Evolutionary conservation across 2,888 invertebrate species (phyloP).

Genomic region (Rhaphigaster nebulosa): DNA sequence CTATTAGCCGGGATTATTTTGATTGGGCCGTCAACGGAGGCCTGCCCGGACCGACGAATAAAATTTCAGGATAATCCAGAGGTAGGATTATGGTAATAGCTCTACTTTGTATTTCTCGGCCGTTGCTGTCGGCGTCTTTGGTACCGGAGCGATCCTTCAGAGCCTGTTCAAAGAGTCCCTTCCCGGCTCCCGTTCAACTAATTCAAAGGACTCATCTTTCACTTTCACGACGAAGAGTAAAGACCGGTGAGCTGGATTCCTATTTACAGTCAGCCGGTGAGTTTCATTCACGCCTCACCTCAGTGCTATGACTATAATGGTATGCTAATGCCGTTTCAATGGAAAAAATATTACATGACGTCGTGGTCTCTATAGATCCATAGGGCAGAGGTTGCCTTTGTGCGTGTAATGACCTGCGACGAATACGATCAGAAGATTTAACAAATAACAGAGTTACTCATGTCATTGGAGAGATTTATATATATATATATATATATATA

Average conservation of each 20-base stretch:
- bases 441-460: background rate
- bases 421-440: background rate
- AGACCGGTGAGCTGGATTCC: background rate
- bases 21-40: conserved; percentile 48
- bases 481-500: background rate
- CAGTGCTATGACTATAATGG: background rate
- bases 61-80: conserved; percentile 25
- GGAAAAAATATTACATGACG: conserved; percentile 24
- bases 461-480: background rate
- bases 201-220: conserved; percentile 28
- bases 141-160: background rate
- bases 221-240: background rate
- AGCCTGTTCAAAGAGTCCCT: background rate
- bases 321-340: background rate
- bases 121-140: background rate
- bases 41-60: conserved; percentile 17
- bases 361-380: background rate
- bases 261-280: background rate
- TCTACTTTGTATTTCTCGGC: conserved; percentile 27
- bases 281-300: conserved; percentile 9
- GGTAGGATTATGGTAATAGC: conserved; percentile 33
- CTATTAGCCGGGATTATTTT: conserved; percentile 56
- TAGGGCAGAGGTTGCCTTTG: background rate
- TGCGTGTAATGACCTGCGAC: background rate
- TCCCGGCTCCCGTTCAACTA: background rate